Evolutionary conservation across 35 echinoderm and acorn worm species (phyloP), one percentile per base, ranked within the genome.

Genomic region (Nesometra sesokonis): DNA sequence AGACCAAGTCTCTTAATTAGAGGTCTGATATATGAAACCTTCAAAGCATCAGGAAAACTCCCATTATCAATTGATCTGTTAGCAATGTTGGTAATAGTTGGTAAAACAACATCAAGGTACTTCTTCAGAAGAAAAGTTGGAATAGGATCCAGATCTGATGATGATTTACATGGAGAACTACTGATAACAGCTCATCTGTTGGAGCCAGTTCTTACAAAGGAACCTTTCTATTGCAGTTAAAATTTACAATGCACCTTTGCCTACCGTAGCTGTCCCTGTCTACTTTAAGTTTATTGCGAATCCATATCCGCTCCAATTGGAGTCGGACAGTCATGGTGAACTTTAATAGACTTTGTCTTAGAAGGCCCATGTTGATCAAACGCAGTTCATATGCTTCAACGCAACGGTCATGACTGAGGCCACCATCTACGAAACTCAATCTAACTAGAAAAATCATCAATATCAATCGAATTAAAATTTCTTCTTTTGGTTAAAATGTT

Each of bases 1-100:
- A 85, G 21, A 57, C 35, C 43, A 33, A 57, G 17, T 27, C 88
- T 92, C 79, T 92, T 92, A 31, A 92, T 77, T 35, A 93, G 46
- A 32, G 47, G 84, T 47, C 84, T 0, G 13, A 88, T 37, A 32
- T 47, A 17, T 46, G 77, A 78, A 4, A 47, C 37, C 78, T 88
- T 88, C 13, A 34, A 37, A 35, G 30, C 32, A n/a, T 88, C 86
- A 31, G 78, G 37, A 32, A 80, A 88, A 80, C 13, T n/a, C 3
- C 86, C 86, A 40, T 29, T 21, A 3, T 27, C 11, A 30, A 88
- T 78, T 11, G 78, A 82, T 37, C 35, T 32, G 29, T 88, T 88
- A 17, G n/a, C n/a, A n/a, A n/a, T n/a, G n/a, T n/a, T n/a, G n/a
- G 80, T 47, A 82, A 88, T 47, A 82, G 32, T 29, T 40, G 79